Conservation (phyloP, 2,888 invertebrate species). For the Melipona beecheii region DNA sequence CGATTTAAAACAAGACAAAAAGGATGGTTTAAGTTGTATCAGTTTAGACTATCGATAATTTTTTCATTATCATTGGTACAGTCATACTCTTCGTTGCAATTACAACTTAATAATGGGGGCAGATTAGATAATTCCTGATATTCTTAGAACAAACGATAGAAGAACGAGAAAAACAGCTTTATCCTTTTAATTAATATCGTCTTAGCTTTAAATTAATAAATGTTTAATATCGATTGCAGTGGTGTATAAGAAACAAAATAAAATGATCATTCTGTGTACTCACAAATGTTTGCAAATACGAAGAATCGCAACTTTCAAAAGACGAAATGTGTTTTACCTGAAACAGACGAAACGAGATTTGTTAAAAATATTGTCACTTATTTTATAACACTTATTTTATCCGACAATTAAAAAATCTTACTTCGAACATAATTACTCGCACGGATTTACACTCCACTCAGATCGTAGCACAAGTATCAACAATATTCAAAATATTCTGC, state of each 20-base stretch:
- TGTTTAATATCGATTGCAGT: neutral
- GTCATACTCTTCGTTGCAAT: no score
- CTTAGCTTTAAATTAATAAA: neutral
- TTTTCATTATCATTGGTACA: no score
- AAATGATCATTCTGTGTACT: slow-evolving; percentile 1
- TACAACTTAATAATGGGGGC: neutral
- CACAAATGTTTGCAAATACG: neutral
- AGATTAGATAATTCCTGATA: neutral
- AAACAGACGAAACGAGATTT: neutral
- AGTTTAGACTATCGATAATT: no score
- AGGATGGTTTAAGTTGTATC: no score
- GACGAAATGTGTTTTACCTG: neutral
- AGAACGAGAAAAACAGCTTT: no score
- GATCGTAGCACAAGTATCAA: neutral
- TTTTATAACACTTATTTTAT: no score
- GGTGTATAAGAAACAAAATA: neutral
- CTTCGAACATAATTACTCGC: neutral
- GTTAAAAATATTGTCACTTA: neutral
- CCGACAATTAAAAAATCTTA: neutral
- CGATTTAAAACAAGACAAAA: no score
- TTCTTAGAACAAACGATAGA: neutral
- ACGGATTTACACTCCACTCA: neutral
- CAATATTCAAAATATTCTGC: no score
- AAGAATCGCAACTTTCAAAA: neutral
- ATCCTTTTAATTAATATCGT: neutral